phyloP scores from a whole-genome alignment of 2,797 vertebrate species.

The Hafferia zeledoni region DNA sequence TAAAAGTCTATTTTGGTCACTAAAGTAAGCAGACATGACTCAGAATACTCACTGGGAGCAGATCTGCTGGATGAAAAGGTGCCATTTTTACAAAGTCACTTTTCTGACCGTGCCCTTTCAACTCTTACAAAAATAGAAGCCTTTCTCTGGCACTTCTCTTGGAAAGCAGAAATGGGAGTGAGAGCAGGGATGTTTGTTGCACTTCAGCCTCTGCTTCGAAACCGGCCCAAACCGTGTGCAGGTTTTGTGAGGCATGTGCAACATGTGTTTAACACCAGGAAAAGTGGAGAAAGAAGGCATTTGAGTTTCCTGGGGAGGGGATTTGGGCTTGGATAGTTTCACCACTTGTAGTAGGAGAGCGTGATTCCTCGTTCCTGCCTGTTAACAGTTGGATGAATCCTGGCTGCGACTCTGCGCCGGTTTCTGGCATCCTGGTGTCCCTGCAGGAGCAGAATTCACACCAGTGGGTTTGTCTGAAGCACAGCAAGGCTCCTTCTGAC shows the following conservation, averaged over 20 bases:
- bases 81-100: conserved; percentile 73
- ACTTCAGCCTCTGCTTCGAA: neutral
- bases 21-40: conserved; percentile 74
- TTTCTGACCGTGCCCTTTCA: conserved; percentile 71
- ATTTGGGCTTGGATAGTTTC: conserved; percentile 28
- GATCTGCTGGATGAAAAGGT: conserved; percentile 69
- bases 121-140: conserved; percentile 60
- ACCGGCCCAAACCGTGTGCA: neutral
- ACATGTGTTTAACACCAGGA: conserved; percentile 41
- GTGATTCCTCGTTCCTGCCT: conserved; percentile 4
- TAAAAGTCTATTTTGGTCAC: conserved; percentile 70
- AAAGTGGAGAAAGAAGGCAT: conserved; percentile 8
- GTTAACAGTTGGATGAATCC: neutral
- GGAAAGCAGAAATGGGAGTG: conserved; percentile 25
- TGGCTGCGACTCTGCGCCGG: accelerated
- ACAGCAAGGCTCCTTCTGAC: neutral
- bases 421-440: neutral
- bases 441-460: neutral
- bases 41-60: conserved; percentile 70
- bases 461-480: neutral
- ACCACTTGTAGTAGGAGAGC: conserved; percentile 11
- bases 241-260: neutral
- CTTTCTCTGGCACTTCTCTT: conserved; percentile 44
- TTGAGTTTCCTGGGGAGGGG: conserved; percentile 14
- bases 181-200: neutral